Evolutionary conservation across 2,888 invertebrate genomes (phyloP).

Genomic region (Gerris lacustris): DNA sequence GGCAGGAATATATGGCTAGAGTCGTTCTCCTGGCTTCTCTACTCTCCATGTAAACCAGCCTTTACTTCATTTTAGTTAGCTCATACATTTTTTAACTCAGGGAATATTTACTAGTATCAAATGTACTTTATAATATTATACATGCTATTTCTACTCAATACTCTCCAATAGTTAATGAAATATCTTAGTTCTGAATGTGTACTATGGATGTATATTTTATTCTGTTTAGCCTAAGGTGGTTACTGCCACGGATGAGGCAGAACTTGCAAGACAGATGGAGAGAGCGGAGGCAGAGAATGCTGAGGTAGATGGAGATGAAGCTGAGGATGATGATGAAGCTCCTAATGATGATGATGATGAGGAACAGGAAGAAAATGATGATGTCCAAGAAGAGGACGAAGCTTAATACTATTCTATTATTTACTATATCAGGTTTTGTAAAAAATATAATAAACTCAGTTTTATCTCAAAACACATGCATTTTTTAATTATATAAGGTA

Average conservation of each 20-base stretch:
- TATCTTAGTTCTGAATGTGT: not conserved
- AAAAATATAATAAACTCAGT: conserved; percentile 8
- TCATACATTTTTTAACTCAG: too few relatives aligned
- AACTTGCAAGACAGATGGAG: conserved; percentile 85
- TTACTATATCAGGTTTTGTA: conserved; percentile 5
- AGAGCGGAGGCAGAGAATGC: conserved; percentile 86
- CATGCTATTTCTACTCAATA: too few relatives aligned
- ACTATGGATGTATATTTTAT: conserved; percentile 13
- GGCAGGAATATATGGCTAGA: too few relatives aligned
- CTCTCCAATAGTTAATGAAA: too few relatives aligned
- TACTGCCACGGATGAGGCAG: conserved; percentile 95
- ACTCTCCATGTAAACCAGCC: too few relatives aligned
- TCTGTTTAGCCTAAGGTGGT: conserved; percentile 79
- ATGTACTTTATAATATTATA: too few relatives aligned
- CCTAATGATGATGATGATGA: conserved; percentile 36
- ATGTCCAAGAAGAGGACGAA: conserved; percentile 24
- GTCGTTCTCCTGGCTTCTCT: too few relatives aligned
- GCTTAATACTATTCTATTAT: conserved; percentile 14
- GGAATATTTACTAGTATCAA: too few relatives aligned
- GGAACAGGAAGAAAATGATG: conserved; percentile 32
- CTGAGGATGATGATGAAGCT: conserved; percentile 58
- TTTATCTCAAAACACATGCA: not conserved
- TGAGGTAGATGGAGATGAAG: conserved; percentile 83
- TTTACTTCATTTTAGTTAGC: too few relatives aligned
- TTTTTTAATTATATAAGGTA: too few relatives aligned